Base-by-base conservation (phyloP, 2,888 invertebrate genomes). In the Danaus chrysippus region DNA sequence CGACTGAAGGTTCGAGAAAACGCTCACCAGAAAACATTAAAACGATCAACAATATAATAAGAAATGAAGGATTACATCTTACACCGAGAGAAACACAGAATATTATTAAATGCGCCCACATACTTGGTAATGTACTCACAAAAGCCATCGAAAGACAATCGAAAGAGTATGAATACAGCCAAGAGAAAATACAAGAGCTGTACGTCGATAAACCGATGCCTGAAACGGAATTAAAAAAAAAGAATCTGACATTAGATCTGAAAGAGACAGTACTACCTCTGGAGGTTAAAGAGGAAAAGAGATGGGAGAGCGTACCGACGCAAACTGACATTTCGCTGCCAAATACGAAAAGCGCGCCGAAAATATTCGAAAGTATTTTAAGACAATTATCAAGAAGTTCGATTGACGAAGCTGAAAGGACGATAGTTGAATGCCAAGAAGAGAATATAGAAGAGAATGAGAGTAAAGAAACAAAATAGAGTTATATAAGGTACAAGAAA, bases 291-390 rank as follows among this genome's bases (percentile, higher is more conserved):
- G 78, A 78, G 49, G 82, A 81, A 71, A 85, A 78, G 75, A 34
- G 23, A 34, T 34, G 23, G 23, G 23, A 34, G 23, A 83, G 82
- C 0, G 86, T 79, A 0, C 86, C 83, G 0, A 90, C 90, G 0
- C 91, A 91, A 67, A 91, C 91, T 1, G 91, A 91, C 67, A 91
- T 91, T 55, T 34, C 23, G 23, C 23, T 34, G 23, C 91, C 91
- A 0, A 91, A 91, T 60, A 91, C 91, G 0, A 86, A 83, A 71
- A 89, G 87, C 68, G 91, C 91, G 71, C 91, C 91, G n/a, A 82
- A 74, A 68, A 91, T 91, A 0, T 91, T 91, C 67, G 91, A 91
- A 69, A 89, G 82, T 42, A 90, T 91, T 69, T 73, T 91, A 0
- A 68, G 86, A 11, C 90, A 91, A 61, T 65, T 91, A 12, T 91